Evolutionary conservation across 2,888 invertebrate species (phyloP).

Genomic region (Sialis lutaria): DNA sequence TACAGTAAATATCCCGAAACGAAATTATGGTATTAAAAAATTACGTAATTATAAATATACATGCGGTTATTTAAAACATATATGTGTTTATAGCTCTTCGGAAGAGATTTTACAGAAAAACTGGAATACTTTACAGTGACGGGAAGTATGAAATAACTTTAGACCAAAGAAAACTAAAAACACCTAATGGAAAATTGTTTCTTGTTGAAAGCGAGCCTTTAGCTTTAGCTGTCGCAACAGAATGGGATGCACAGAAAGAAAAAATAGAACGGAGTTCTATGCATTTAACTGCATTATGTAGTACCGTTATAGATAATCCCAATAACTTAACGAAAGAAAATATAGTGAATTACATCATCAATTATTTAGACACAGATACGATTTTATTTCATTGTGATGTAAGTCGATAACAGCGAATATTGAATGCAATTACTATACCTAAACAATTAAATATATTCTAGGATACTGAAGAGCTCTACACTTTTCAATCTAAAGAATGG

Average conservation of each 20-base stretch:
- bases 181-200: conserved; percentile 67
- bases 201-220: conserved; percentile 68
- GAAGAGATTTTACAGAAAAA: conserved; percentile 58
- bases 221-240: conserved; percentile 82
- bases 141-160: conserved; percentile 70
- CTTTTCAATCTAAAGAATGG: conserved; percentile 71
- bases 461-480: conserved; percentile 61
- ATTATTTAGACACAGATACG: conserved; percentile 69
- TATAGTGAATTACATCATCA: conserved; percentile 59
- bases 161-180: conserved; percentile 78
- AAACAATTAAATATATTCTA: conserved; percentile 18
- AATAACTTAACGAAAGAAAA: conserved; percentile 57
- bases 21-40: no score
- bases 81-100: conserved; percentile 21
- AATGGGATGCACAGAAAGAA: conserved; percentile 82
- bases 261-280: conserved; percentile 60
- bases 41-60: no score
- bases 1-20: no score
- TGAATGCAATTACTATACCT: conserved; percentile 7
- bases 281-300: conserved; percentile 86
- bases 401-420: conserved; percentile 18
- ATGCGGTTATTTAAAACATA: no score
- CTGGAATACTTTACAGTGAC: conserved; percentile 50
- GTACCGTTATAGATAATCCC: conserved; percentile 87
- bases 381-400: conserved; percentile 59